Conservation (phyloP, 2,888 invertebrate genomes). For the Anodontia alba region DNA sequence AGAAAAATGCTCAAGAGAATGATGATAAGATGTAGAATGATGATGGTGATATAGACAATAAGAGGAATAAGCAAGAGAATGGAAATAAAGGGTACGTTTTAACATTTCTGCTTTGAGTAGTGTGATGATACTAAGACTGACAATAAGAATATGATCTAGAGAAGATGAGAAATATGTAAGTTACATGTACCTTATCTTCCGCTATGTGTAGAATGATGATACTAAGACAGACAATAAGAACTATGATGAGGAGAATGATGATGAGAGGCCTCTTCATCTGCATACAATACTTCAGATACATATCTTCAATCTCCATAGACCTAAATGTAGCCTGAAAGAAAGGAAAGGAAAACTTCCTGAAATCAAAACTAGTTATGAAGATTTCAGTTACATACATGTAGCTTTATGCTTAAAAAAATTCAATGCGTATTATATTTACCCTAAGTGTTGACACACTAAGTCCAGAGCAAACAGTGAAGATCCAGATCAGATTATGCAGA, state of each 20-base stretch:
- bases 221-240: conserved; percentile 88
- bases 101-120: too few species aligned
- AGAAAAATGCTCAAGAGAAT: too few species aligned
- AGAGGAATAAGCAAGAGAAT: conserved; percentile 90
- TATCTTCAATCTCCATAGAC: conserved; percentile 88
- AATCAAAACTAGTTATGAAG: too few species aligned
- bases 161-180: conserved; percentile 86
- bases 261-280: conserved; percentile 91
- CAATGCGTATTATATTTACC: too few species aligned
- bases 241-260: conserved; percentile 90
- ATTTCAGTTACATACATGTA: too few species aligned
- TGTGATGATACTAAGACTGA: conserved; percentile 88
- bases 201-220: conserved; percentile 87
- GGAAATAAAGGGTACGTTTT: conserved; percentile 91
- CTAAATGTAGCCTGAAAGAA: conserved; percentile 56
- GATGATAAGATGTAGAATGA: conserved; percentile 85
- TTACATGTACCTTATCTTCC: conserved; percentile 55
- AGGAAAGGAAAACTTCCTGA: not conserved
- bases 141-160: too few species aligned
- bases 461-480: too few species aligned
- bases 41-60: conserved; percentile 87
- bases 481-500: too few species aligned
- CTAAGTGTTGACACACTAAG: too few species aligned
- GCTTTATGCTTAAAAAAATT: too few species aligned
- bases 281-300: conserved; percentile 90